These are phyloP conservation scores for Drosophila prostipennis DNA, from an alignment of 2,888 invertebrate species.

Conservation along the genomic window DNA sequence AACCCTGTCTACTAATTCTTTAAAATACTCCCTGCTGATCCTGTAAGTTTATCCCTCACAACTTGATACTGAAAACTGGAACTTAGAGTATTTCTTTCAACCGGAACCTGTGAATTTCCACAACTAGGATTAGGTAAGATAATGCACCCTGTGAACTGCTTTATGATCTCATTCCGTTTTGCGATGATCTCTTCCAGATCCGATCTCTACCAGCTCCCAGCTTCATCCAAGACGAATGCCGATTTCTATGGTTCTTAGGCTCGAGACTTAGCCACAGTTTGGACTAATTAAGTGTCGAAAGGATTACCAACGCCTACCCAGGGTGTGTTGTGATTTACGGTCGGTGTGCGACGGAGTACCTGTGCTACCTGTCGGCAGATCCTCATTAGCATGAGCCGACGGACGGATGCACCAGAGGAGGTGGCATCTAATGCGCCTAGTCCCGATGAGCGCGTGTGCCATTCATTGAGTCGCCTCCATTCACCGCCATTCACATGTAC, in stretches of 20 bases:
- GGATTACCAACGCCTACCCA: conserved; percentile 63
- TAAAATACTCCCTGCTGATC: conserved; percentile 7
- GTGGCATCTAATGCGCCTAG: conserved; percentile 23
- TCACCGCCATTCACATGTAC: conserved; percentile 30
- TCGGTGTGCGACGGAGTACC: not conserved
- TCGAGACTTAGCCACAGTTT: conserved; percentile 17
- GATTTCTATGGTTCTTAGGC: conserved; percentile 24
- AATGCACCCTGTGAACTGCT: conserved; percentile 4
- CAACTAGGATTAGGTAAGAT: conserved; percentile 25
- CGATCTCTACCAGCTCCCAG: not conserved
- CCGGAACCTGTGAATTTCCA: conserved; percentile 38
- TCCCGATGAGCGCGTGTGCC: conserved; percentile 53
- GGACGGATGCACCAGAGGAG: conserved; percentile 34
- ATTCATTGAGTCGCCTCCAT: conserved; percentile 21
- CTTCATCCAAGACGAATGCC: conserved; percentile 33
- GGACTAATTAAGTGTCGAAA: conserved; percentile 69
- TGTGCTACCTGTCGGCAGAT: conserved; percentile 51
- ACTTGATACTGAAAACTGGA: not conserved
- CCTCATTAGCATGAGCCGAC: conserved; percentile 53
- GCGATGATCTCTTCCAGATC: conserved; percentile 1
- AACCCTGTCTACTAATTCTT: not conserved
- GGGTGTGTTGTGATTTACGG: conserved; percentile 54
- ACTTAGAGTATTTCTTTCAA: conserved; percentile 3
- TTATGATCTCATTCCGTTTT: conserved; percentile 29
- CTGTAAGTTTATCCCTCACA: not conserved